phyloP scores from a whole-genome alignment of 2,113 vertebrate genomes.

The Crocuta crocuta region DNA sequence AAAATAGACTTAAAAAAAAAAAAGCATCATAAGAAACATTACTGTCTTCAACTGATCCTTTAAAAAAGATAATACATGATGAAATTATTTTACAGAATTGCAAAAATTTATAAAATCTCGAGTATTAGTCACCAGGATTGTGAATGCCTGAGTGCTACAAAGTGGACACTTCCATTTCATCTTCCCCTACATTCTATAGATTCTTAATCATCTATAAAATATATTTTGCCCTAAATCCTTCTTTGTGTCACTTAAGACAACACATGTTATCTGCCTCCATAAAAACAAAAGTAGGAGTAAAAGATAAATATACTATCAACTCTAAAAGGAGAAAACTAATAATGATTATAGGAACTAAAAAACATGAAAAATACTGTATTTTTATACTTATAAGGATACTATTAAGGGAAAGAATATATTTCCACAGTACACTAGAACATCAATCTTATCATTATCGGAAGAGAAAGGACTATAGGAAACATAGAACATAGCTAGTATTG shows the following conservation, averaged over 20 bases:
- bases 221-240: neutral
- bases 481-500: neutral
- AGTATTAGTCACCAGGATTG: neutral
- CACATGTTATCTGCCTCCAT: neutral
- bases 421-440: neutral
- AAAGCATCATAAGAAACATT: neutral
- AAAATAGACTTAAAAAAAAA: neutral
- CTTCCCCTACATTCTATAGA: neutral
- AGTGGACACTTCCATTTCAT: neutral
- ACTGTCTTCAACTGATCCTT: neutral
- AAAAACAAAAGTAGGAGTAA: neutral
- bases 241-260: neutral
- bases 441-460: neutral
- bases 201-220: neutral
- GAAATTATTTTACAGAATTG: neutral
- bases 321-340: constrained; percentile 3
- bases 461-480: neutral
- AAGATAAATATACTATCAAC: neutral
- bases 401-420: neutral
- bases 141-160: neutral
- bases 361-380: neutral
- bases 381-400: neutral
- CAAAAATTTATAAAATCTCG: neutral
- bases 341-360: neutral
- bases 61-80: neutral